Evolutionary conservation across 2,888 invertebrate species (phyloP), one percentile per base, ranked within the genome.

Genomic region (Harpalus rubripes): DNA sequence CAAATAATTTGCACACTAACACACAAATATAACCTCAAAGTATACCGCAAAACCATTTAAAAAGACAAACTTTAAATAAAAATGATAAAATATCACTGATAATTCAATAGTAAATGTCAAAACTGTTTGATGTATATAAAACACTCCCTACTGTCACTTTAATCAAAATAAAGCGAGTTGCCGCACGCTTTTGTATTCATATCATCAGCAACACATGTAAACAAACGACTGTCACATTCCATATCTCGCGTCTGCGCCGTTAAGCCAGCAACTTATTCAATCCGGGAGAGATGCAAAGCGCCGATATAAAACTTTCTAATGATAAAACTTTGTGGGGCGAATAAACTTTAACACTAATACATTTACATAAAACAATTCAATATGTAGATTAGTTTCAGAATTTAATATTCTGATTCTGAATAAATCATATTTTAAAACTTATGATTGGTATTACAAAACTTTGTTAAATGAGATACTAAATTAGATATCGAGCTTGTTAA

Each of bases 111-210:
- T 18, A 74, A 74, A 41, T 44, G 72, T 74, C 72, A 74, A 74
- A 74, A 74, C 18, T 18, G 78, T 58, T 76, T 76, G 6, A 58
- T 56, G 26, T 12, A 72, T 72, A 32, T 26, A 26, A 7, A n/a
- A n/a, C 10, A 78, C 12, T 78, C 6, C 10, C 78, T 78, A 7
- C 78, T 58, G 56, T 78, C 78, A 78, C 78, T 58, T 74, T 61
- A 80, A 61, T 61, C 41, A 58, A 39, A 80, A 61, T 80, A 32
- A 41, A 81, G 39, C 32, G 16, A 56, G 22, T 32, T 65, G 68
- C 81, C 81, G 81, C 81, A 81, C 68, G 58, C 81, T 52, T 68
- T 81, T 72, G 81, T 81, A 68, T 81, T 68, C 81, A 81, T 63
- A 68, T 22, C 63, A 63, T 26, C 16, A 63, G 15, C 41, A 61